A percentile compares a stretch with the other conserved stretches of the same genome.
Conservation (phyloP, 1,140 invertebrate species). For the Probaryconus sp. region DNA sequence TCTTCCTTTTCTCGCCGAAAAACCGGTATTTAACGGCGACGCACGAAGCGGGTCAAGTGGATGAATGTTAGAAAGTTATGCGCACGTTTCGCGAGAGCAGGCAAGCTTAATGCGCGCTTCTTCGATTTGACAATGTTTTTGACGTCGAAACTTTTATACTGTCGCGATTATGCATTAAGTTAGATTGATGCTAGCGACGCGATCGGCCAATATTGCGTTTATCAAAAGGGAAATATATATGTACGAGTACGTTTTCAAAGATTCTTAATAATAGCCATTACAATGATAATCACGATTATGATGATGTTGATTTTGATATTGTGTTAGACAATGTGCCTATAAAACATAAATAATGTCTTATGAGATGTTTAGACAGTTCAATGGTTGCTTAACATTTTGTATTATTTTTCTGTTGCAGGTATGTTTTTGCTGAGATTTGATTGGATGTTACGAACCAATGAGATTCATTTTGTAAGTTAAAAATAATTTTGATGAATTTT, state of each 20-base stretch:
- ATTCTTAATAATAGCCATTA: too few relatives aligned
- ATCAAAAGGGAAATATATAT: too few relatives aligned
- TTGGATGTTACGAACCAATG: too few relatives aligned
- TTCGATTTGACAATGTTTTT: conserved; percentile 41
- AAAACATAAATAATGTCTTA: conserved; percentile 8
- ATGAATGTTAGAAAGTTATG: conserved; percentile 57
- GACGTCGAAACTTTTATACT: conserved; percentile 35
- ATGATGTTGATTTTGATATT: too few relatives aligned
- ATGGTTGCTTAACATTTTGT: too few relatives aligned
- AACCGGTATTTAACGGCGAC: conserved; percentile 49
- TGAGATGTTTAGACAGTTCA: too few relatives aligned
- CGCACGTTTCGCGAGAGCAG: conserved; percentile 38
- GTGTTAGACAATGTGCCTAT: too few relatives aligned
- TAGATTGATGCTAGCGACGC: conserved; percentile 29
- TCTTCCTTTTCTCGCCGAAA: conserved; percentile 42
- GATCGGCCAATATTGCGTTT: conserved; percentile 20
- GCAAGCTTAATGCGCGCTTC: conserved; percentile 22
- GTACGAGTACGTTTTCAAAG: too few relatives aligned
- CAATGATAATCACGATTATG: too few relatives aligned
- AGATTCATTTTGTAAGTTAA: neutral
- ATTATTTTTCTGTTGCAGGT: conserved; percentile 33
- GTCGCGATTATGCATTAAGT: conserved; percentile 31
- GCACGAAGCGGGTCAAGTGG: conserved; percentile 40
- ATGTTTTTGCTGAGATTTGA: too few relatives aligned
- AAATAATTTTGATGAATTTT: too few relatives aligned